Evolutionary conservation across 1,140 invertebrate species (phyloP), one percentile per base, ranked within the genome.

Genomic region (Eciton burchellii): DNA sequence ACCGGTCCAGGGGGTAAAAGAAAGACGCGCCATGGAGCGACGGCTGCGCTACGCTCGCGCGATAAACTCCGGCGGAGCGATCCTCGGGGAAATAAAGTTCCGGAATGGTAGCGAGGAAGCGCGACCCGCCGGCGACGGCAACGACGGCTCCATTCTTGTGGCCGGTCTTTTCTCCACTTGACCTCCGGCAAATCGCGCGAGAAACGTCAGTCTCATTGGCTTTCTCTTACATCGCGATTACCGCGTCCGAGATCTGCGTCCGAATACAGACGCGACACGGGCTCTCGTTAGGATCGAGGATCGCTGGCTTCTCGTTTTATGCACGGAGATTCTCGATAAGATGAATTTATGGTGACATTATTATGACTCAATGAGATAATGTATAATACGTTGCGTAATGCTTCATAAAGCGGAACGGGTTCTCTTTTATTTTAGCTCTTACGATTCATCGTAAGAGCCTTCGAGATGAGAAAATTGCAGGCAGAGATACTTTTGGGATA

Each of bases 61-160:
- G 88, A 90, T 89, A 90, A 90, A 90, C 88, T 90, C 83, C 41
- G 43, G 45, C 47, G 52, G 85, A 90, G 87, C 85, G 89, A 90
- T 91, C 88, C 90, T 90, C 81, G 77, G 88, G 88, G 88, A 91
- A 91, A 91, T 91, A 90, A 91, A 91, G 90, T 91, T 90, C 73
- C 72, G 74, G 82, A 73, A 84, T 88, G 82, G 81, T 79, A 86
- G 72, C 63, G 62, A 81, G 82, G 79, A 82, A 65, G 77, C 43
- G 79, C 45, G n/a, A n/a, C 63, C 68, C 66, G 35, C 35, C 35
- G 35, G 35, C 35, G 35, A 35, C 35, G 35, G 35, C 35, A 35
- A 6, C 35, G 12, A 59, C 47, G 79, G 52, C 79, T 89, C 52
- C 56, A 62, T 54, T 81, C 62, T 66, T 59, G 52, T 45, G 47